Base-by-base conservation (phyloP, 2,888 invertebrate species). In the Copidosoma aretas region DNA sequence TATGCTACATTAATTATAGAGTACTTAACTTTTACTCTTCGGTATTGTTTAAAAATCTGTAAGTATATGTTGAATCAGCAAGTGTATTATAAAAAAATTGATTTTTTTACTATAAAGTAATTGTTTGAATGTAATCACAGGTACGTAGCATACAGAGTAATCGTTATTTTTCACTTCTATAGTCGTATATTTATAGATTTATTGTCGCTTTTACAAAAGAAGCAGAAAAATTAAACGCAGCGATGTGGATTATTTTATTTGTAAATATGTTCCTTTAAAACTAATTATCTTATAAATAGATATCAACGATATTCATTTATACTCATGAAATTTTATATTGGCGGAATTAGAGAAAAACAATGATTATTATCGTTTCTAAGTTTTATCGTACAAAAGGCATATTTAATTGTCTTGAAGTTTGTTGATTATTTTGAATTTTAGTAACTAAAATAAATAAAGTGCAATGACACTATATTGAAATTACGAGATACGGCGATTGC, bases 401-500 rank as follows among this genome's bases (percentile, higher is more conserved):
- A 24, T 24, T 65, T 46, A 43, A 56, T 19, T 19, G 19, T 63
- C 41, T n/a, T 59, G 52, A 32, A 58, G 25, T 59, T 24, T 21
- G 56, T 61, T 64, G 64, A 32, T 22, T 53, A 39, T 64, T 70
- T 60, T 51, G 43, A 67, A 58, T 52, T 60, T 64, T 58, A 70
- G 51, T 60, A 60, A 56, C 4, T 32, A 32, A 10, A 43, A 56
- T 41, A 58, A n/a, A 53, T 46, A 58, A 67, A 67, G 67, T 70
- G 70, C 67, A 70, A 67, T 67, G 70, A 67, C 67, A 67, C 64
- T 51, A 41, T 51, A 56, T 51, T 62, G 49, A 70, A 70, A 60
- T 70, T 70, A 60, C 57, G 67, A 70, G 64, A 64, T 67, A 67
- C 64, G 56, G 61, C 67, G 64, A 22, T 46, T 14, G 12, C 43